Evolutionary conservation across 1,140 invertebrate species (phyloP).

Genomic region (Wiebesia pumilae): DNA sequence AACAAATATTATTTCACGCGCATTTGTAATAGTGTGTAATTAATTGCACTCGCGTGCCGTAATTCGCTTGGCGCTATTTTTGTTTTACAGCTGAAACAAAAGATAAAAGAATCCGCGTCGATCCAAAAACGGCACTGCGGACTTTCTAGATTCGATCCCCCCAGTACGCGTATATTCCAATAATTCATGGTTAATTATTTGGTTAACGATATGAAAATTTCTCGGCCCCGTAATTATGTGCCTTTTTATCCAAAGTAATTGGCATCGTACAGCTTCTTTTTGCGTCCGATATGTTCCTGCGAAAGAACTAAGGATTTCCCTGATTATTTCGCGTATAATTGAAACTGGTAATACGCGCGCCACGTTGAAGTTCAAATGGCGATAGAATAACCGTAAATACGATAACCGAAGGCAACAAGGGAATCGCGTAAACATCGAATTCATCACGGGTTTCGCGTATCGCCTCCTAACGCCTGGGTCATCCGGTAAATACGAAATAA

Average conservation of each 20-base stretch:
- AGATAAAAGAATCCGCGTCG: no score
- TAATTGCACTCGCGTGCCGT: no score
- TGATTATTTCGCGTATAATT: neutral
- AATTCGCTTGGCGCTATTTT: no score
- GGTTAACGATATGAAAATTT: constrained; percentile 1
- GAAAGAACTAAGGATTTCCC: constrained; percentile 13
- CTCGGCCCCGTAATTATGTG: neutral
- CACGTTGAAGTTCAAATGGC: constrained; percentile 1
- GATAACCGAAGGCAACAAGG: neutral
- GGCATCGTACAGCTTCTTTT: neutral
- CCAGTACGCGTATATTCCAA: no score
- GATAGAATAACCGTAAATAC: neutral
- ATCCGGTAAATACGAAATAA: no score
- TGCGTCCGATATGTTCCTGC: neutral
- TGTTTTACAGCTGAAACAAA: no score
- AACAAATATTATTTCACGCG: no score
- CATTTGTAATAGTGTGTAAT: no score
- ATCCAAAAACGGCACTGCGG: no score
- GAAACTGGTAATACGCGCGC: neutral
- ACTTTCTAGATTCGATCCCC: no score
- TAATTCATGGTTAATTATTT: no score
- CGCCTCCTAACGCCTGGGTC: no score
- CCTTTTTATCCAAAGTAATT: constrained; percentile 4
- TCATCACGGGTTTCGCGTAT: neutral
- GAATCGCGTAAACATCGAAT: neutral